These are phyloP conservation scores for Sebastiscus tertius DNA, from an alignment of 2,797 vertebrate species.

Conservation along the genomic window DNA sequence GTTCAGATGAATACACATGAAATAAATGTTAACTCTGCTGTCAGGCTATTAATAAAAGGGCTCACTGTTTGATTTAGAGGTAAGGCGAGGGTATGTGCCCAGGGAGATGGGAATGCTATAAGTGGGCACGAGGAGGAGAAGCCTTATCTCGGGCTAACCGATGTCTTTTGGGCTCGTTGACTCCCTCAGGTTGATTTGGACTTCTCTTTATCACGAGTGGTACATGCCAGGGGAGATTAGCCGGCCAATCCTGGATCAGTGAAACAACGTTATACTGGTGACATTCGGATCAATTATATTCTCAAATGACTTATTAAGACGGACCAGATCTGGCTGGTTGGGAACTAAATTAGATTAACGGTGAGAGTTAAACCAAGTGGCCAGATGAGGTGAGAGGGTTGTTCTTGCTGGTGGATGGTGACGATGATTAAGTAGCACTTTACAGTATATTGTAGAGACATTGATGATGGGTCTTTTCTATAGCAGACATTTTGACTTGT, in stretches of 20 bases:
- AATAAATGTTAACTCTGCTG: conserved; percentile 81
- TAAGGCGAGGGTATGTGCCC: conserved; percentile 41
- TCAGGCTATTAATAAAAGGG: conserved; percentile 81
- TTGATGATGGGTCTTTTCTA: not conserved
- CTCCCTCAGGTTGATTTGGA: conserved; percentile 44
- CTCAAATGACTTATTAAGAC: conserved; percentile 42
- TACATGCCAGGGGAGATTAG: conserved; percentile 46
- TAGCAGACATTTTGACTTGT: not conserved
- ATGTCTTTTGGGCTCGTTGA: conserved; percentile 52
- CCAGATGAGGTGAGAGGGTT: not conserved
- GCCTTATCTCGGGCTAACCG: conserved; percentile 64
- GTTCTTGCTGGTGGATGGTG: not conserved
- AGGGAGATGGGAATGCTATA: conserved; percentile 36
- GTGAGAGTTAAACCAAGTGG: conserved; percentile 14
- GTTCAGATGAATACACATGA: conserved; percentile 80
- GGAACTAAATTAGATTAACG: conserved; percentile 28
- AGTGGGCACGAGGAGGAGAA: conserved; percentile 32
- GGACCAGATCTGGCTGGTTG: conserved; percentile 14
- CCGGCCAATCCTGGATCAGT: conserved; percentile 27
- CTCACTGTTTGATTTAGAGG: conserved; percentile 76
- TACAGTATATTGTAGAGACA: not conserved
- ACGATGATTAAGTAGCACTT: not conserved
- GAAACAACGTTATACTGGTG: conserved; percentile 20
- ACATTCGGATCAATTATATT: conserved; percentile 38
- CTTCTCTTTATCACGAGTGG: conserved; percentile 44